Evolutionary conservation across 2,113 vertebrate species (phyloP).

Genomic region (Ranitomeya imitator): DNA sequence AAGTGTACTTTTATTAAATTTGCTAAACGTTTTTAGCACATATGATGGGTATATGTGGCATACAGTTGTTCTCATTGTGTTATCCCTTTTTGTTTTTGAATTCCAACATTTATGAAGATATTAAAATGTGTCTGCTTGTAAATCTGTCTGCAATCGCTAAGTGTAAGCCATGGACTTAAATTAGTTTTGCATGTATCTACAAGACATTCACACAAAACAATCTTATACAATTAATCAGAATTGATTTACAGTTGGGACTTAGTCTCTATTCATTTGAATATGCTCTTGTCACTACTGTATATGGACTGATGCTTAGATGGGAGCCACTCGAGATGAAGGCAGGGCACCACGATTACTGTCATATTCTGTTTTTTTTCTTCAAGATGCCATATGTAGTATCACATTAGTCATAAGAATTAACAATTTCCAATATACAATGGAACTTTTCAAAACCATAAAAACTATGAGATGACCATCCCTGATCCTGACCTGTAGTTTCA

Average conservation of each 20-base stretch:
- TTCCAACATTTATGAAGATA: neutral
- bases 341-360: neutral
- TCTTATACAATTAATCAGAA: neutral
- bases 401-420: no score
- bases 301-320: neutral
- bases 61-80: neutral
- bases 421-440: no score
- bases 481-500: no score
- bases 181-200: neutral
- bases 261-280: neutral
- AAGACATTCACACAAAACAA: slow-evolving; percentile 2
- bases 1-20: neutral
- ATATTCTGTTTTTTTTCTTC: neutral
- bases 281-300: neutral
- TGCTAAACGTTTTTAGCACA: neutral
- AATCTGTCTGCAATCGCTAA: slow-evolving; percentile 5
- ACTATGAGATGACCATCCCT: no score
- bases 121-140: neutral
- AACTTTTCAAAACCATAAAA: no score
- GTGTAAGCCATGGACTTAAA: neutral
- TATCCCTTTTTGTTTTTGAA: neutral
- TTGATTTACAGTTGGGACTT: neutral
- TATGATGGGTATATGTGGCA: neutral
- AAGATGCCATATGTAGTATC: no score
- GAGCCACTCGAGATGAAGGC: neutral